phyloP scores from a whole-genome alignment of 2,888 invertebrate genomes.

The Oscheius onirici region DNA sequence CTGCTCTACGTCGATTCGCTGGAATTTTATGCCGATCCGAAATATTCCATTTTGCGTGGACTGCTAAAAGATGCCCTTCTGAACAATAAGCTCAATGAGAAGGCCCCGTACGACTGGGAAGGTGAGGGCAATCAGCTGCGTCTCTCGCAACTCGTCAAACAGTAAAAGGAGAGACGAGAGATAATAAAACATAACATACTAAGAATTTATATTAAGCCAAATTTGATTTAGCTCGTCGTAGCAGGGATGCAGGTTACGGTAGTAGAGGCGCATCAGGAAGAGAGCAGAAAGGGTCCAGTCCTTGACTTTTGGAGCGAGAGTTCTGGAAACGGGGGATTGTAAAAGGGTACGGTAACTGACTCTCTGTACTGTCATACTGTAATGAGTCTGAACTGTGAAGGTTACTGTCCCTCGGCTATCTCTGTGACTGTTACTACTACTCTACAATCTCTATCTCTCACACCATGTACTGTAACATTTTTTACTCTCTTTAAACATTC shows the following conservation, averaged over 20 bases:
- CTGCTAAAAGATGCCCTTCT: constrained; percentile 36
- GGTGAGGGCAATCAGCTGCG: too few species aligned
- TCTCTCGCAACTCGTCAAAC: too few species aligned
- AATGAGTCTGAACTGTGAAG: too few species aligned
- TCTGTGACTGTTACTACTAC: too few species aligned
- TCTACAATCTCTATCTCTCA: too few species aligned
- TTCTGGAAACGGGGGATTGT: background rate
- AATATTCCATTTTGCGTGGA: constrained; percentile 52
- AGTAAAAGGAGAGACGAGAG: too few species aligned
- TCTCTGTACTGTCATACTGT: too few species aligned
- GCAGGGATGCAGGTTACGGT: constrained; percentile 8
- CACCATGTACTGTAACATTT: too few species aligned
- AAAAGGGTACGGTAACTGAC: too few species aligned
- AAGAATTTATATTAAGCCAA: background rate
- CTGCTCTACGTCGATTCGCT: constrained; percentile 44
- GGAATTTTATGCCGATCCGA: constrained; percentile 58
- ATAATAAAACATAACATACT: too few species aligned
- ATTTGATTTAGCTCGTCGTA: background rate
- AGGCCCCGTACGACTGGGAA: constrained; percentile 11
- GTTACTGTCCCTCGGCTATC: too few species aligned
- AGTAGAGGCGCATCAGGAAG: background rate
- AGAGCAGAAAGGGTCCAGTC: background rate
- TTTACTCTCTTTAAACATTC: too few species aligned
- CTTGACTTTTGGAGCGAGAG: background rate
- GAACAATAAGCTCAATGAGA: background rate